Evolutionary conservation across 1,140 invertebrate genomes (phyloP).

Genomic region (Mylabris phalerata): DNA sequence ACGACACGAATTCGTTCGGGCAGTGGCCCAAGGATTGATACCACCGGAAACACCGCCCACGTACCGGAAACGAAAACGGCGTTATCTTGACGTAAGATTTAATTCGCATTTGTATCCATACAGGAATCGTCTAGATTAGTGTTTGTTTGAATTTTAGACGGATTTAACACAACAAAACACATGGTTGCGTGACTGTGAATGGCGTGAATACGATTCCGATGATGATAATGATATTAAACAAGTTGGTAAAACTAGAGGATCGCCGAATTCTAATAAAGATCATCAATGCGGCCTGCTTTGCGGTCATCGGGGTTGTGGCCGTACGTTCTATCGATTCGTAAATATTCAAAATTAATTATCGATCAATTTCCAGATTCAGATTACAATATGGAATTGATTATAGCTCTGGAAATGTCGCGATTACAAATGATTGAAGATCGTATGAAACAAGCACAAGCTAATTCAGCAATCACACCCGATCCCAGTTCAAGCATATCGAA

Average conservation of each 20-base stretch:
- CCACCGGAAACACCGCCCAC: conserved; percentile 59
- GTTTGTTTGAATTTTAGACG: conserved; percentile 26
- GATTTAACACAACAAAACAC: conserved; percentile 34
- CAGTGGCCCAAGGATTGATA: conserved; percentile 59
- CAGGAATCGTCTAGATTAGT: conserved; percentile 3
- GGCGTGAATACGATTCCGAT: conserved; percentile 56
- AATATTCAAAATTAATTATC: neutral
- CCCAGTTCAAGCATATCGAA: conserved; percentile 38
- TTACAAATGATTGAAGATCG: conserved; percentile 60
- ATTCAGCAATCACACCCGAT: conserved; percentile 31
- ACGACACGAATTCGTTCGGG: conserved; percentile 57
- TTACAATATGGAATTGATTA: conserved; percentile 58
- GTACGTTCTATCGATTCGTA: conserved; percentile 8
- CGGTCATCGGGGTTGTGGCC: conserved; percentile 29
- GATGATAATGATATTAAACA: conserved; percentile 43
- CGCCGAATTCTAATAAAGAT: conserved; percentile 24
- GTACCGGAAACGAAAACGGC: conserved; percentile 44
- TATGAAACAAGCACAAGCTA: conserved; percentile 40
- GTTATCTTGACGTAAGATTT: conserved; percentile 43
- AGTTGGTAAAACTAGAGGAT: conserved; percentile 13
- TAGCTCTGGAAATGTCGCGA: conserved; percentile 64
- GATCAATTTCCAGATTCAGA: conserved; percentile 38
- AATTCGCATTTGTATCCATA: neutral
- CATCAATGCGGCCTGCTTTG: conserved; percentile 35
- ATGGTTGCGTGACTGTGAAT: conserved; percentile 52